phyloP scores from a whole-genome alignment of 2,113 vertebrate species.

The Emydocephalus ijimae region DNA sequence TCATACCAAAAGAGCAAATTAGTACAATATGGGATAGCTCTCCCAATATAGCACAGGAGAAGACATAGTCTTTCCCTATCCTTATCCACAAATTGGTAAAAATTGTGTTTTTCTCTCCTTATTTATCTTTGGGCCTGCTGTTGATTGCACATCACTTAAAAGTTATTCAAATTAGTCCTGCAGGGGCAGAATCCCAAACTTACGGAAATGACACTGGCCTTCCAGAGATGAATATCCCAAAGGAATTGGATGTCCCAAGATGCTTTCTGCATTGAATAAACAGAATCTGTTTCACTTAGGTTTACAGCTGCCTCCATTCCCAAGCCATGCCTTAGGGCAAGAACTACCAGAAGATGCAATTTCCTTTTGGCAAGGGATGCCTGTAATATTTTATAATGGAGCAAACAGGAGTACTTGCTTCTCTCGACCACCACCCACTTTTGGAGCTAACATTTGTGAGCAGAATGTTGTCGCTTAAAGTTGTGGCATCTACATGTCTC shows the following conservation, averaged over 20 bases:
- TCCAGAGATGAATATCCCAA: neutral
- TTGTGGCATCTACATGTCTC: neutral
- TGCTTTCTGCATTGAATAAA: neutral
- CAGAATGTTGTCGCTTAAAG: neutral
- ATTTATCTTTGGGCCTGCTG: neutral
- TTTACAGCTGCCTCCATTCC: neutral
- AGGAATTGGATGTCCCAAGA: neutral
- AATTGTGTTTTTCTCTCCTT: neutral
- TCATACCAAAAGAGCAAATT: neutral
- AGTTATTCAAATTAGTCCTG: neutral
- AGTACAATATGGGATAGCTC: neutral
- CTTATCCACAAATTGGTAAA: neutral
- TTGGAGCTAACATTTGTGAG: neutral
- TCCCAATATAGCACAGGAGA: neutral
- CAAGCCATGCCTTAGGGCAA: neutral
- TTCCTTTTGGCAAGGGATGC: constrained; percentile 6
- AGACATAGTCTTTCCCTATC: neutral
- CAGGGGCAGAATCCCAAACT: constrained; percentile 14
- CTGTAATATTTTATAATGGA: neutral
- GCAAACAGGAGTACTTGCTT: neutral
- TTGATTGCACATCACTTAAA: neutral
- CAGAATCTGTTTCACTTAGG: neutral
- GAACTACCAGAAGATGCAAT: neutral
- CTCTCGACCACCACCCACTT: neutral
- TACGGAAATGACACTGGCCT: constrained; percentile 2